Evolutionary conservation across 2,888 invertebrate species (phyloP).

Genomic region (Caenorhabditis becei): DNA sequence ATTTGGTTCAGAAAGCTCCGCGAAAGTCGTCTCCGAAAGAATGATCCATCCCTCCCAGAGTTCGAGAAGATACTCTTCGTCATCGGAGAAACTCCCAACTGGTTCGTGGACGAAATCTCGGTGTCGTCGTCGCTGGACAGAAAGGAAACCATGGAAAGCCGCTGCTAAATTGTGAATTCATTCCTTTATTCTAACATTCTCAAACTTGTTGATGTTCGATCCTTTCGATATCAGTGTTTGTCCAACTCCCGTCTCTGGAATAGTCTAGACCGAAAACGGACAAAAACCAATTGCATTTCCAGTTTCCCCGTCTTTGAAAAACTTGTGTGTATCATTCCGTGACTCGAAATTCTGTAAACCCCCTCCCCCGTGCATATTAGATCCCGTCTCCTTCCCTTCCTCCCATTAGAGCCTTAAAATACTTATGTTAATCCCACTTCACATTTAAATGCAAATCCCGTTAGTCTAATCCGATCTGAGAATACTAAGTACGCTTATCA

Average conservation of each 20-base stretch:
- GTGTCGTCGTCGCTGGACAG: background rate
- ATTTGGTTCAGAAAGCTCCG: slow-evolving; percentile 40
- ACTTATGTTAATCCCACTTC: slow-evolving; percentile 1
- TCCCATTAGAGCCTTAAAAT: background rate
- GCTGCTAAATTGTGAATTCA: background rate
- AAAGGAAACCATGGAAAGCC: slow-evolving; percentile 36
- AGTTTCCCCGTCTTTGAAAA: too few species aligned
- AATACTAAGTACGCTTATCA: slow-evolving; percentile 2
- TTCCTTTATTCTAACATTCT: background rate
- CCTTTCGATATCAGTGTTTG: too few species aligned
- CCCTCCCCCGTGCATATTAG: slow-evolving; percentile 21
- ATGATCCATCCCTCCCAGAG: slow-evolving; percentile 29
- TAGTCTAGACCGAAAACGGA: too few species aligned
- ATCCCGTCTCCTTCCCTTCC: background rate
- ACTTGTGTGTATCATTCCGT: too few species aligned
- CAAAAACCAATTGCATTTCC: too few species aligned
- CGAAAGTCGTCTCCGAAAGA: slow-evolving; percentile 7
- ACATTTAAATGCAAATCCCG: background rate
- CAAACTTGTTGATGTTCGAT: background rate
- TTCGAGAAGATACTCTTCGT: slow-evolving; percentile 29
- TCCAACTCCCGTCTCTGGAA: too few species aligned
- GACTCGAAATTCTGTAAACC: too few species aligned
- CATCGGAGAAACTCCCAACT: slow-evolving; percentile 28
- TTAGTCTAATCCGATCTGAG: slow-evolving; percentile 1
- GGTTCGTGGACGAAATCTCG: slow-evolving; percentile 39